phyloP scores from a whole-genome alignment of 2,113 vertebrate species.

The Otolemur garnettii region DNA sequence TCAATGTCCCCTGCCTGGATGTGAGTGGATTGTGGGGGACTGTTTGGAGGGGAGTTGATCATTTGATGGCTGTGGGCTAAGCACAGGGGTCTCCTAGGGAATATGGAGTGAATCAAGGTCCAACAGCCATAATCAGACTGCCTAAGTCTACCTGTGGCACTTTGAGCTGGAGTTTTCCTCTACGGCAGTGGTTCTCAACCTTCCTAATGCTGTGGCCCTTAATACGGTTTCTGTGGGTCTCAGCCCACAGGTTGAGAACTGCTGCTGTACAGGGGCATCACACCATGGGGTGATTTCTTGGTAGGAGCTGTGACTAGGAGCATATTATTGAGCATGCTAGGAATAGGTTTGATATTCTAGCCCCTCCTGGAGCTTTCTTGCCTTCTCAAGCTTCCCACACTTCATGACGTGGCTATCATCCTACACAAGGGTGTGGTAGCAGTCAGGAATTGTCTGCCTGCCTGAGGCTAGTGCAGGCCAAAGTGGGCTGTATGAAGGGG shows the following conservation, averaged over 20 bases:
- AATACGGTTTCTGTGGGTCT: too few relatives aligned
- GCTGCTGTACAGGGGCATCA: not conserved
- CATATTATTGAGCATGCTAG: not conserved
- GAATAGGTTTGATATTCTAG: not conserved
- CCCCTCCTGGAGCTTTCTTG: conserved; percentile 47
- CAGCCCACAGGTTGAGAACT: too few relatives aligned
- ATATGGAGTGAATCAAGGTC: not conserved
- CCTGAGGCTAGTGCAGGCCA: not conserved
- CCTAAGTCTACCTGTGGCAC: not conserved
- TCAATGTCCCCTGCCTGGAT: not conserved
- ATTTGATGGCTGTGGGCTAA: not conserved
- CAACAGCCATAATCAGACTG: not conserved
- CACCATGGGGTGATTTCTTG: not conserved
- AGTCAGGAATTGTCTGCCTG: conserved; percentile 40
- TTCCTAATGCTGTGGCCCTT: too few relatives aligned
- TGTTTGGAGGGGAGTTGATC: not conserved
- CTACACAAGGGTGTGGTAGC: conserved; percentile 45
- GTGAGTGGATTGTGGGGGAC: not conserved
- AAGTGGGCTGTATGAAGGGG: not conserved
- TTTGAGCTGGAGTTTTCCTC: conserved; percentile 4
- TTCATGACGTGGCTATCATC: conserved; percentile 2
- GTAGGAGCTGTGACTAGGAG: not conserved
- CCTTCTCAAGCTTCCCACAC: conserved; percentile 49
- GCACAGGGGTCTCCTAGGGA: not conserved
- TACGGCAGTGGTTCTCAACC: too few relatives aligned